These are phyloP conservation scores for Drosophila phalerata DNA, from an alignment of 2,888 invertebrate genomes.

Conservation along the genomic window DNA sequence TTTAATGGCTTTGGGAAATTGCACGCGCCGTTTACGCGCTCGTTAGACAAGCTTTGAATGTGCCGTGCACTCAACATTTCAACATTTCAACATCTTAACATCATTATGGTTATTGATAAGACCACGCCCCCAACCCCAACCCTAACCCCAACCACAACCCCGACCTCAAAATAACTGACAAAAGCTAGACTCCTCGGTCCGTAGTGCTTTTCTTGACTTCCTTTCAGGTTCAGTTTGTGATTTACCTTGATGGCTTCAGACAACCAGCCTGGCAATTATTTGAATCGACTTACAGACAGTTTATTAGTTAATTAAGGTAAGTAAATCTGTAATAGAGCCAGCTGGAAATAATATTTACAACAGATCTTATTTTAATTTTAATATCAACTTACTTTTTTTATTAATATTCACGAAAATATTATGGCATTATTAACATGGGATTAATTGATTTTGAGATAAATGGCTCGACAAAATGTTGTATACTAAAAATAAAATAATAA, in stretches of 20 bases:
- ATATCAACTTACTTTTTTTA: no score
- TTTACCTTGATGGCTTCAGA: slow-evolving; percentile 35
- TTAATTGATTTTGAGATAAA: no score
- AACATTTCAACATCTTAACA: slow-evolving; percentile 48
- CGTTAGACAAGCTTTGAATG: slow-evolving; percentile 69
- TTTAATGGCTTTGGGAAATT: slow-evolving; percentile 79
- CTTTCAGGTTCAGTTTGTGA: slow-evolving; percentile 1
- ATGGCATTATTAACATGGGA: no score
- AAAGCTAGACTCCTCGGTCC: background rate
- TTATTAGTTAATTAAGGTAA: slow-evolving; percentile 7
- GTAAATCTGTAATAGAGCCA: background rate
- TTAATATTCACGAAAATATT: no score
- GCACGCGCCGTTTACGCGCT: slow-evolving; percentile 80
- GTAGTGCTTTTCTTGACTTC: background rate
- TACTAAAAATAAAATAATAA: no score
- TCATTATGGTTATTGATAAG: slow-evolving; percentile 79
- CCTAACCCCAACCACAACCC: no score
- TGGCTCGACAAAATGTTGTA: no score
- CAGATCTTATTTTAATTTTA: no score
- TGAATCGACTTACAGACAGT: slow-evolving; percentile 18
- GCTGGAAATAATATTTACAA: background rate
- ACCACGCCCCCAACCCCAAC: slow-evolving; percentile 15
- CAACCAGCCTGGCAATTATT: slow-evolving; percentile 10
- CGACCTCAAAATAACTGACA: background rate
- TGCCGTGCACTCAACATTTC: slow-evolving; percentile 46